Evolutionary conservation across 2,113 vertebrate genomes (phyloP), one percentile per base, ranked within the genome.

Genomic region (Turdus rufiventris): DNA sequence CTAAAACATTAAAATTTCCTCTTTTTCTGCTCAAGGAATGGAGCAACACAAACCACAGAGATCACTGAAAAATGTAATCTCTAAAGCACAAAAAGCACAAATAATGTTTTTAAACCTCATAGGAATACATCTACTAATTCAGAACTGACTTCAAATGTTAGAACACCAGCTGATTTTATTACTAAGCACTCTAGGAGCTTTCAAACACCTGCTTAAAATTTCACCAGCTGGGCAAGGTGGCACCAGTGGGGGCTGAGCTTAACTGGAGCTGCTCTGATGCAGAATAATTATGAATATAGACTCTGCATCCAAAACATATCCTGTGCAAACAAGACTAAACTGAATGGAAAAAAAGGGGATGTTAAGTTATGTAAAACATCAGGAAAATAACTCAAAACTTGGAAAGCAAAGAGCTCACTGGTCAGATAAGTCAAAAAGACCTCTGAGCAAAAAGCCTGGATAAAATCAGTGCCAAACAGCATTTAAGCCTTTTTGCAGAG

Each of bases 321-420:
- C 43, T 61, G n/a, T 51, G 31, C 40, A 85, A 85, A 42, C 28
- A 73, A 48, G 29, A 42, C 5, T n/a, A 73, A 75, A 66, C 5
- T 31, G 50, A 73, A 81, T 15, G 14, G 1, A 48, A 48, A 51
- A 51, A 17, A 29, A 19, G 9, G 1, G 2, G 1, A 7, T 6
- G 54, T 11, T 36, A 57, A 57, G 6, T 79, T n/a, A 23, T 36
- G 8, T 4, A 2, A 62, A 78, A 76, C 48, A 66, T 2, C 50
- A 51, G 45, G n/a, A 70, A 61, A 73, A 63, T 6, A 85, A 85
- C 10, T 68, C 5, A 3, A 29, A 68, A 70, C 18, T 34, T 65
- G 24, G 50, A 76, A 89, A 93, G n/a, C 25, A 65, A 89, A 76
- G n/a, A 51, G 31, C 36, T 71, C 16, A 8, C 18, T 23, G 20